Evolutionary conservation across 2,113 vertebrate species (phyloP).

Genomic region (Rynchops niger): DNA sequence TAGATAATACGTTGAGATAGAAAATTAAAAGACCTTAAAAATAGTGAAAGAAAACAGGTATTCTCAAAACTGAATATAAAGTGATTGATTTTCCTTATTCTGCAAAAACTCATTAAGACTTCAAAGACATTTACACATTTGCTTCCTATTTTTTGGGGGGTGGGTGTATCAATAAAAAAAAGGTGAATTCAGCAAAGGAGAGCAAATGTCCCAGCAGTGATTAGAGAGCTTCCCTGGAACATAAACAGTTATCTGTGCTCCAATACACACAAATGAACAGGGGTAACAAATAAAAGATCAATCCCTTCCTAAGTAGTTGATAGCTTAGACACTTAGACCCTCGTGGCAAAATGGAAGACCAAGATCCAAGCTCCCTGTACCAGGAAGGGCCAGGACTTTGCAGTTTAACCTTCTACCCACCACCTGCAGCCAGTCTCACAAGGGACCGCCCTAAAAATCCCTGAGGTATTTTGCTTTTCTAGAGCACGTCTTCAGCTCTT

Average conservation of each 20-base stretch:
- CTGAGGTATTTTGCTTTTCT: not conserved
- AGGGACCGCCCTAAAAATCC: not conserved
- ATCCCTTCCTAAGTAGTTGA: not conserved
- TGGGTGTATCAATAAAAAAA: not conserved
- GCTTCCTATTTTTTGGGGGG: not conserved
- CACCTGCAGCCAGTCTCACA: not conserved
- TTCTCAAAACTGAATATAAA: not conserved
- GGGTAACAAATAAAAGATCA: not conserved
- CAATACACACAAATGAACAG: not conserved
- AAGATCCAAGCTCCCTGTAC: not conserved
- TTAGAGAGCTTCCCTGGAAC: not conserved
- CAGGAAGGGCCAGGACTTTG: not conserved
- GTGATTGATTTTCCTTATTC: not conserved
- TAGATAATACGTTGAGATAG: not conserved
- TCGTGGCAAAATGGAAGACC: not conserved
- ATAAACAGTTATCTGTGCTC: not conserved
- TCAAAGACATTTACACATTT: not conserved
- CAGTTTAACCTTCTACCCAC: not conserved
- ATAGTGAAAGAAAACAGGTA: not conserved
- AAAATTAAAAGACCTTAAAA: not conserved
- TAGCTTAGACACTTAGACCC: not conserved
- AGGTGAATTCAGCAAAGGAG: not conserved
- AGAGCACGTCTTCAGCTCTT: not conserved
- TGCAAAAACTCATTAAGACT: not conserved
- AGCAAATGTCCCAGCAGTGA: not conserved